Conservation (phyloP, 2,888 invertebrate species). For the Cheilosia soror region DNA sequence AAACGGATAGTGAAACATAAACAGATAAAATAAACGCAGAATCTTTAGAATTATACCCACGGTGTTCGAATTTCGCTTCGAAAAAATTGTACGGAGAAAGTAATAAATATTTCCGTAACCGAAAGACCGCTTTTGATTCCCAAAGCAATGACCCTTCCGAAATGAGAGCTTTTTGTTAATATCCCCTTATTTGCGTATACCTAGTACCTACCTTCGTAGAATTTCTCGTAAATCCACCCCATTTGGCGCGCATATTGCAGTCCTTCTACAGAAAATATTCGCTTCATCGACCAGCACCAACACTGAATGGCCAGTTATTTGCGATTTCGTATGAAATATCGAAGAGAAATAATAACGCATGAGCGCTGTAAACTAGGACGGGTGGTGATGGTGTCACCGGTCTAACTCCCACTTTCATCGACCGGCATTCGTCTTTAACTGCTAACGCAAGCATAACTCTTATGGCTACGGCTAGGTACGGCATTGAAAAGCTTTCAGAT, state of each 20-base stretch:
- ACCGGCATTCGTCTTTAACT: slow-evolving; percentile 33
- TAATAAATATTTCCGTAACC: no score
- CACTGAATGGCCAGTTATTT: slow-evolving; percentile 17
- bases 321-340: slow-evolving; percentile 31
- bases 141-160: no score
- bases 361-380: slow-evolving; percentile 61
- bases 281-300: not conserved
- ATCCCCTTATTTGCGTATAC: no score
- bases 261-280: slow-evolving; percentile 13
- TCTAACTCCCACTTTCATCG: slow-evolving; percentile 56
- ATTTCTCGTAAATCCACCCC: not conserved
- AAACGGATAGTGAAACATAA: no score
- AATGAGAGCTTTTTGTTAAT: no score
- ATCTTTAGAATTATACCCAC: no score
- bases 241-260: slow-evolving; percentile 31
- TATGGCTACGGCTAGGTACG: not conserved
- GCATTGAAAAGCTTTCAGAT: slow-evolving; percentile 36
- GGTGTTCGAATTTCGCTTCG: no score
- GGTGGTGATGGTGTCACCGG: slow-evolving; percentile 5
- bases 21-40: no score
- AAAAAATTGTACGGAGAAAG: no score
- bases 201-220: no score
- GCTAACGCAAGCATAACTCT: slow-evolving; percentile 2
- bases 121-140: no score
- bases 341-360: slow-evolving; percentile 66